A percentile compares a stretch with the other conserved stretches of the same genome.
Evolutionary conservation across 2,797 vertebrate genomes (phyloP).

Genomic region (Pteronotus mesoamericanus): DNA sequence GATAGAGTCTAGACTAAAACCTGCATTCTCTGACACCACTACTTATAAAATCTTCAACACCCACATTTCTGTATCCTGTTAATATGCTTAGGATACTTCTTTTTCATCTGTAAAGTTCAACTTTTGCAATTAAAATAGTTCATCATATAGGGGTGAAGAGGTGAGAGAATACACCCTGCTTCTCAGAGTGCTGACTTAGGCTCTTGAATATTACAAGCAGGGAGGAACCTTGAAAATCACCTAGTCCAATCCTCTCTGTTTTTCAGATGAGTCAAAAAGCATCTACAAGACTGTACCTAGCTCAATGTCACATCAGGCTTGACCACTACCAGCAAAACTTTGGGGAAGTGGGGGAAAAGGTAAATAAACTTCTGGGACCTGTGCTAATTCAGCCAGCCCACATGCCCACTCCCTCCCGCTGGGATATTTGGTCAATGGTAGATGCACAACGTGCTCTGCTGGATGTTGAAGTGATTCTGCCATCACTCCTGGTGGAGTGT

Average conservation of each 20-base stretch:
- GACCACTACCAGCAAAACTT: background rate
- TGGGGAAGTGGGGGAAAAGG: background rate
- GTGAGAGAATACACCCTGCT: background rate
- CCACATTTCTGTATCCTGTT: background rate
- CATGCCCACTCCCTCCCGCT: background rate
- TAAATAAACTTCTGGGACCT: background rate
- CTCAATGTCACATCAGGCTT: background rate
- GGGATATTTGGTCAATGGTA: background rate
- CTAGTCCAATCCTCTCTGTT: background rate
- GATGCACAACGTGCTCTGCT: rapidly evolving
- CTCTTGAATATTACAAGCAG: background rate
- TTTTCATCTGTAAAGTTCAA: background rate
- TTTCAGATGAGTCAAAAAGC: background rate
- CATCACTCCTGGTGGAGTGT: background rate
- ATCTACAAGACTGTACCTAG: background rate
- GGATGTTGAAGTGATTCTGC: background rate
- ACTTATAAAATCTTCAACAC: background rate
- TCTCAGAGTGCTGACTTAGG: background rate
- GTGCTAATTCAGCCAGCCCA: background rate
- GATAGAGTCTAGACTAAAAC: background rate
- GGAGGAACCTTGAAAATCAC: background rate
- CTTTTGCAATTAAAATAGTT: background rate
- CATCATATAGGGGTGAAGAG: background rate
- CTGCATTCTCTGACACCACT: background rate
- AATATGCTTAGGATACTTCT: background rate